Evolutionary conservation across 2,888 invertebrate species (phyloP), one percentile per base, ranked within the genome.

Genomic region (Hemithea aestivaria): DNA sequence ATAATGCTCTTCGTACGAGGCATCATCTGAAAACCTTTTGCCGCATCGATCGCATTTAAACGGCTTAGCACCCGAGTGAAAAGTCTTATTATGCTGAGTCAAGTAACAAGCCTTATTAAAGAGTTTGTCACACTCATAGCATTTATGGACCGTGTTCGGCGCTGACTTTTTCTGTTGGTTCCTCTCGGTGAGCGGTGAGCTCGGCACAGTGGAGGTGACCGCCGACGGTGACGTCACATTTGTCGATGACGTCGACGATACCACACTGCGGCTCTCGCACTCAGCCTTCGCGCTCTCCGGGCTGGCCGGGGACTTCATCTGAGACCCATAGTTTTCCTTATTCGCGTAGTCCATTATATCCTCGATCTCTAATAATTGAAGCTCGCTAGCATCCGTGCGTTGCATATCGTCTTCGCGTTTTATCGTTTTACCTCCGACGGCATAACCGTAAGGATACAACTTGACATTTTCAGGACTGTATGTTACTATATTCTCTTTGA

Each of bases 51-150:
- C 89, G 69, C 96, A 96, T 73, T 95, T 95, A 73, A 90, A 96
- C 8, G 95, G 95, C 70, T 94, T 94, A 62, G 93, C 94, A 46
- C 95, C 96, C 48, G 92, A 91, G 75, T 96, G 96, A 78, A 95
- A 95, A 53, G 94, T 94, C 74, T 95, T 96, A 78, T 95, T 95
- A 78, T 96, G 96, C 73, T 96, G 96, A 33, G 96, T 96, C 38
- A 96, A 87, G 71, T 96, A 96, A 73, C 96, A 96, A 31, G 93
- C 92, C 62, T 93, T 94, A 73, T 94, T 94, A 81, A 96, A 96
- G 25, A 91, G 81, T 75, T 96, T 96, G 72, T 93, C 91, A 79
- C 96, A 96, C 65, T 93, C 92, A 63, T 91, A 89, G 76, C 96
- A 96, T 76, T 92, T 93, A 72, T 91, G 90, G 34, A 85, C 69